Percentiles rank a stretch among this genome's conserved stretches.
These are phyloP conservation scores for Liasis olivaceus DNA, from an alignment of 2,797 vertebrate genomes.

Conservation along the genomic window DNA sequence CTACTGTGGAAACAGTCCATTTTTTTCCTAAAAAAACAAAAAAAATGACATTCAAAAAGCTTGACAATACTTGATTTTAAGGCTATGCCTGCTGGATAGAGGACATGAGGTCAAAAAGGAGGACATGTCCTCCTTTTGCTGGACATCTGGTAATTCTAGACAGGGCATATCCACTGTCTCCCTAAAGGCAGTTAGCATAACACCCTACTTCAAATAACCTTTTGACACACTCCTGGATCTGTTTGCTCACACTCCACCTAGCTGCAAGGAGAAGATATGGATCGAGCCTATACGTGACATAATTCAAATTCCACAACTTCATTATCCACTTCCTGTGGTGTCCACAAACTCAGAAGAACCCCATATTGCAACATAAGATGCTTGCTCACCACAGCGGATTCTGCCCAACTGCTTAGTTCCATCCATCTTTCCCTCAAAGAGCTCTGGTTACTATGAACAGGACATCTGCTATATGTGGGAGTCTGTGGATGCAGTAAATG, in stretches of 20 bases:
- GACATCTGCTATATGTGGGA: neutral
- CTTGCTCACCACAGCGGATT: neutral
- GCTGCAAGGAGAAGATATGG: no score
- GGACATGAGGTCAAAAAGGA: no score
- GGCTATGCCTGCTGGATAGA: neutral
- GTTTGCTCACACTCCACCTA: no score
- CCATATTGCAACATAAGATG: neutral
- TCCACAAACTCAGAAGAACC: neutral
- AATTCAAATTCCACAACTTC: neutral
- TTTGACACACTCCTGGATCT: no score
- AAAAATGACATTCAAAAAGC: neutral
- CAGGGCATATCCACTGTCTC: no score
- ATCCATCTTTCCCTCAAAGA: neutral
- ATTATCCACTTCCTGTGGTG: neutral
- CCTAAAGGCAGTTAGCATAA: no score
- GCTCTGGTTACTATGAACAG: neutral
- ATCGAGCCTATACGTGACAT: neutral
- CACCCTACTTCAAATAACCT: no score
- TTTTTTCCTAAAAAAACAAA: neutral
- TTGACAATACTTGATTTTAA: neutral
- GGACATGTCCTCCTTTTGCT: no score
- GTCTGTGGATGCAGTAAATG: neutral
- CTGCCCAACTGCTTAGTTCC: neutral
- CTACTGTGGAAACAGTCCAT: neutral
- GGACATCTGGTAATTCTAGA: no score